A percentile compares a stretch with the other conserved stretches of the same genome.
phyloP scores from a whole-genome alignment of 2,113 vertebrate genomes.

The Lophotis ruficrista region DNA sequence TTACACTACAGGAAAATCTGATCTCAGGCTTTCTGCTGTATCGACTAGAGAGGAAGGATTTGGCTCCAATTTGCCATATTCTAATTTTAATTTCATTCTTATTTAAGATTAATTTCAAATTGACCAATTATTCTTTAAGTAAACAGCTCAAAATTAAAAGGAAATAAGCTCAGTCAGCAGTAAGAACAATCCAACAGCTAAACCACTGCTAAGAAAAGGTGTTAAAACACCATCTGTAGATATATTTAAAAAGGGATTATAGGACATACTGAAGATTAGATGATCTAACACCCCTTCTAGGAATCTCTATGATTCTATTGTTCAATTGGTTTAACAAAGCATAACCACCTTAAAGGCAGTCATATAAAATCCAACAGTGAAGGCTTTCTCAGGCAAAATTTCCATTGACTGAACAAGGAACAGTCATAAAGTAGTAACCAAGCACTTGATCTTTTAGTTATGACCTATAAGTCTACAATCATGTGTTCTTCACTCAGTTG shows the following conservation, averaged over 20 bases:
- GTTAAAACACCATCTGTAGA: conserved; percentile 62
- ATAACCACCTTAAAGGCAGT: neutral
- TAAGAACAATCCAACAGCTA: conserved; percentile 37
- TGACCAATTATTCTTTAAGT: conserved; percentile 62
- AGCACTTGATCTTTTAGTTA: neutral
- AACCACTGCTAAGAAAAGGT: conserved; percentile 50
- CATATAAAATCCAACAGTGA: neutral
- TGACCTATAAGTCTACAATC: neutral
- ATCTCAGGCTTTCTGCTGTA: neutral
- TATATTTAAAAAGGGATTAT: conserved; percentile 60
- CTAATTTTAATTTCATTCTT: conserved; percentile 41
- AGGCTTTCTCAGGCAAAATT: neutral
- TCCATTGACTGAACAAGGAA: neutral
- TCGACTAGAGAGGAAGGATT: neutral
- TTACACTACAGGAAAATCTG: neutral
- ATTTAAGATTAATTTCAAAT: conserved; percentile 64
- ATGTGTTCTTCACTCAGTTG: neutral
- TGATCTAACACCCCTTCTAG: conserved; percentile 34
- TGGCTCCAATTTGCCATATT: conserved; percentile 5
- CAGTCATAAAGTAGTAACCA: neutral
- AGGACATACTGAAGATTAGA: conserved; percentile 54
- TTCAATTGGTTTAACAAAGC: conserved; percentile 19
- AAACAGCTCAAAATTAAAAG: conserved; percentile 59
- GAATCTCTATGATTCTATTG: conserved; percentile 34
- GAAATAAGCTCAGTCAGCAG: conserved; percentile 57